These are phyloP conservation scores for Xyrichtys novacula DNA, from an alignment of 2,797 vertebrate species.

Conservation along the genomic window DNA sequence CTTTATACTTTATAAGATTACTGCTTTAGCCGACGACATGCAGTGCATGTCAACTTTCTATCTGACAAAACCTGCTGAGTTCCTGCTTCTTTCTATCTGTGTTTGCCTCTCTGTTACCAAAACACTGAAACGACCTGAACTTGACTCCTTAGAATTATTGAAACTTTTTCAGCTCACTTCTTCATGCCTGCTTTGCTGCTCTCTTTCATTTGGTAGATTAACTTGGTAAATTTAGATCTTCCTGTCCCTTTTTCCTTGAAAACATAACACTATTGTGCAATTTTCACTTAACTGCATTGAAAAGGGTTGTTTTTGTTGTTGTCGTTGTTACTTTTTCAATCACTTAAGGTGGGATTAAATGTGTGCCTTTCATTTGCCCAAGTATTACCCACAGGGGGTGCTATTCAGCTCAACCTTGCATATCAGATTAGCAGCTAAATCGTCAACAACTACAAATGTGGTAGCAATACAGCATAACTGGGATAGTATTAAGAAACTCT, in stretches of 20 bases:
- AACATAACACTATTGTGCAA: slow-evolving; percentile 51
- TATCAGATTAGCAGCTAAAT: no score
- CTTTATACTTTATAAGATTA: slow-evolving; percentile 68
- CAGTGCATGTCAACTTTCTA: slow-evolving; percentile 54
- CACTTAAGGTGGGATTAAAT: no score
- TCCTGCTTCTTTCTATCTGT: slow-evolving; percentile 51
- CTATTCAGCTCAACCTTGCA: no score
- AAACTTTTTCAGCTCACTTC: slow-evolving; percentile 39
- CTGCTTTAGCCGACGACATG: slow-evolving; percentile 46
- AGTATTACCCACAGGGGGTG: no score
- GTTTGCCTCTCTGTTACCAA: slow-evolving; percentile 51
- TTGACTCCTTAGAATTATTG: slow-evolving; percentile 63
- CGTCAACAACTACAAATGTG: no score
- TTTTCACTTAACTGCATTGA: no score
- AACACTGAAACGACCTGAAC: slow-evolving; percentile 59
- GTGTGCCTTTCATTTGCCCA: no score
- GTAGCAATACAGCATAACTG: no score
- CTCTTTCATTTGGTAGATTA: slow-evolving; percentile 1
- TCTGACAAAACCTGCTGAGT: slow-evolving; percentile 69
- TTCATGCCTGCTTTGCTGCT: slow-evolving; percentile 14
- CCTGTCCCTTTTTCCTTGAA: slow-evolving; percentile 55
- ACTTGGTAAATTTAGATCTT: slow-evolving; percentile 56
- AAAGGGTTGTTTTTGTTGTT: no score
- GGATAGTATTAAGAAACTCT: no score
- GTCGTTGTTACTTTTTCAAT: no score